Conservation (phyloP, 2,113 vertebrate genomes). For the Chloebia gouldiae region DNA sequence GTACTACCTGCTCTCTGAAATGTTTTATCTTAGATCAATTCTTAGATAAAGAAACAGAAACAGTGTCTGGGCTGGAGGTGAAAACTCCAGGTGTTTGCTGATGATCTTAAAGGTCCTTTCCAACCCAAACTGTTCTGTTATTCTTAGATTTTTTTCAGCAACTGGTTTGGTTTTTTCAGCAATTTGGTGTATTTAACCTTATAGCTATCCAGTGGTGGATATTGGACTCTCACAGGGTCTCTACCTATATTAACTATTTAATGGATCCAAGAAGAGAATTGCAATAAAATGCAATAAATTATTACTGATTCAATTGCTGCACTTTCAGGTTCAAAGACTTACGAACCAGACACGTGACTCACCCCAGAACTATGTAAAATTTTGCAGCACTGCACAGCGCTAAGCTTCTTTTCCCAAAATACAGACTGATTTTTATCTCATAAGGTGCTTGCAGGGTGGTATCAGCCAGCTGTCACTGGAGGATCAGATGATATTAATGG, state of each 20-base stretch:
- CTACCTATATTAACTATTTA: not conserved
- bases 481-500: constrained; percentile 27
- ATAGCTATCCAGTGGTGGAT: not conserved
- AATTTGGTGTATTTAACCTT: not conserved
- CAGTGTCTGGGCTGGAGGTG: not conserved
- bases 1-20: not conserved
- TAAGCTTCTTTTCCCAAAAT: not conserved
- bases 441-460: not conserved
- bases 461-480: constrained; percentile 35
- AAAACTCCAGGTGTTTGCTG: not conserved
- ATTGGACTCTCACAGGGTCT: not conserved
- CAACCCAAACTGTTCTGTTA: not conserved
- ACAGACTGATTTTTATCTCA: not conserved
- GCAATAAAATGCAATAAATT: not conserved
- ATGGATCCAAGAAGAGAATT: not conserved
- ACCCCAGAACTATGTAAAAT: not conserved
- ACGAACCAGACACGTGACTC: fast-evolving
- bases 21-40: not conserved
- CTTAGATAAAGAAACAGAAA: not conserved
- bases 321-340: not conserved
- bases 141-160: not conserved
- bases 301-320: not conserved
- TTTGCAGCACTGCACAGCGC: not conserved
- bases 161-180: not conserved
- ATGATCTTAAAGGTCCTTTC: not conserved